phyloP scores from a whole-genome alignment of 2,113 vertebrate genomes.

The Melanocharis versteri region DNA sequence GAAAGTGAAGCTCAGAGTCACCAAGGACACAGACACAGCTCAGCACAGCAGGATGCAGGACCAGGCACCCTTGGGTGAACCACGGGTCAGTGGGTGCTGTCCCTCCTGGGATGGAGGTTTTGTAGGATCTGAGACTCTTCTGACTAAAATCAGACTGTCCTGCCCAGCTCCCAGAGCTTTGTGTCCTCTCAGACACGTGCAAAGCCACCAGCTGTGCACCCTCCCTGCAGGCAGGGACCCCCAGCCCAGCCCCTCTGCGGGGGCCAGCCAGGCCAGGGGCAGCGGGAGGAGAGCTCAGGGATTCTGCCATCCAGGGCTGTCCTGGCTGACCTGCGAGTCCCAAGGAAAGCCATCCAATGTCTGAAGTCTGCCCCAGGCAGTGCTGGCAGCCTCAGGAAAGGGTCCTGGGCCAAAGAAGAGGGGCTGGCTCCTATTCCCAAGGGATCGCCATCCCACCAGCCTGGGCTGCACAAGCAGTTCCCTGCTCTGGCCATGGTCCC shows the following conservation, averaged over 20 bases:
- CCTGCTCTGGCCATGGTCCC: not conserved
- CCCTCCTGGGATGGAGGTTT: not conserved
- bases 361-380: not conserved
- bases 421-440: not conserved
- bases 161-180: not conserved
- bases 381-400: not conserved
- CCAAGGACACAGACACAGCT: not conserved
- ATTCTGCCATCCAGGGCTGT: not conserved
- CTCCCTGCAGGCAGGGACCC: not conserved
- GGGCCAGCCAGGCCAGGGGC: not conserved
- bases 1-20: not conserved
- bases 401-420: not conserved
- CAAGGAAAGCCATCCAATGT: not conserved
- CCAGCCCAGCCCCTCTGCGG: not conserved
- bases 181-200: not conserved
- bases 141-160: not conserved
- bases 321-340: not conserved
- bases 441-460: not conserved
- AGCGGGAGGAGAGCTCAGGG: not conserved
- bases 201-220: not conserved
- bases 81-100: rapidly evolving
- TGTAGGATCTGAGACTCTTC: not conserved
- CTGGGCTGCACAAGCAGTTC: not conserved
- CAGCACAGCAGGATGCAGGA: not conserved
- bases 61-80: too few species aligned